Base-by-base conservation (phyloP, 1,140 invertebrate species). In the Drosophila yakuba region DNA sequence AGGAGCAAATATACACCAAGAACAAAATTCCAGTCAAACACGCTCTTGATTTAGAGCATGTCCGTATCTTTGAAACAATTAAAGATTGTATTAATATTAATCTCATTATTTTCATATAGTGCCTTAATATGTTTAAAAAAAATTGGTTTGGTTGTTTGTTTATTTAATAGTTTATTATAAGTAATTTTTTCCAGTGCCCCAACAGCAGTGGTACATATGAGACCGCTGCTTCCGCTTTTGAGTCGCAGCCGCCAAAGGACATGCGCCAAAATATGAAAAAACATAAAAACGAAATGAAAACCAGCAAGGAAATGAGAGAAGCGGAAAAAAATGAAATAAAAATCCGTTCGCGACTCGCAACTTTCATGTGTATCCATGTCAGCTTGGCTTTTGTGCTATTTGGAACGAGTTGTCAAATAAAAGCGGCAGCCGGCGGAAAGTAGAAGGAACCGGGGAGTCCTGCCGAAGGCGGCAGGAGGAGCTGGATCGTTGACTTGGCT, bases 211-310 rank as follows among this genome's bases (percentile, higher is more conserved):
- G 83, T 79, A 86, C 83, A 86, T 57, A 86, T 88, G 83, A 86
- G 83, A 69, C 52, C 79, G 83, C 59, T 77, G 85, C 85, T 88
- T 88, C 83, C 83, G 83, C 63, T 71, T 88, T 86, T 88, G 83
- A 82, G 83, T 59, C 67, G 74, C 59, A 76, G 52, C 74, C 60
- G 59, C 78, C 78, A 88, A 88, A 86, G 83, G 79, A 86, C 83
- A 79, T 86, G 83, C 79, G 83, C 83, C 83, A 74, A 86, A 85
- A 85, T 77, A 76, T 8, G 54, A 78, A 48, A 39, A 47, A 44
- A 44, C 39, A 17, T 10, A 72, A 48, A 58, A 58, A 45, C 12
- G 7, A 6, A 32, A 14, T 36, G 17, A 67, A 74, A 54, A 25
- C 35, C 25, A 41, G 41, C 35, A 17, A 71, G 67, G 64, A 71